A percentile compares a stretch with the other conserved stretches of the same genome.
phyloP scores from a whole-genome alignment of 2,888 invertebrate genomes.

The Bugulina stolonifera region DNA sequence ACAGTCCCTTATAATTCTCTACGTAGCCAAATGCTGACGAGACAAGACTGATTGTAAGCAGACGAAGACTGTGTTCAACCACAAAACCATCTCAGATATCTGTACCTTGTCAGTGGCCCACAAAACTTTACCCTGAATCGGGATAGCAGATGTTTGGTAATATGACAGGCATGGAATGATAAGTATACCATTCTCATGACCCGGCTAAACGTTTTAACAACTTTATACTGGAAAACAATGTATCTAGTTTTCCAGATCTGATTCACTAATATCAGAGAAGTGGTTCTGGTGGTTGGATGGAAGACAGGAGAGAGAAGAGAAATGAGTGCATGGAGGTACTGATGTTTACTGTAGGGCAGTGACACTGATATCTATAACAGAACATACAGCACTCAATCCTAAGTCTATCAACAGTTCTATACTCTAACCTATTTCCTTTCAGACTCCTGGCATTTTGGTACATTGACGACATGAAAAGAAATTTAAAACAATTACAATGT shows the following conservation, averaged over 20 bases:
- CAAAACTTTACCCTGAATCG: not conserved
- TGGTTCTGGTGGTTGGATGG: not conserved
- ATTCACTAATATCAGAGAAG: not conserved
- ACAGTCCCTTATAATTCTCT: no score
- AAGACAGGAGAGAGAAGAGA: no score
- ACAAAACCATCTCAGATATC: not conserved
- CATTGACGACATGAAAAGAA: not conserved
- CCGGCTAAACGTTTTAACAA: not conserved
- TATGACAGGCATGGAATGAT: not conserved
- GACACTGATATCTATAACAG: no score
- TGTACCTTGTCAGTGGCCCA: not conserved
- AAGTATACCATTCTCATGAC: not conserved
- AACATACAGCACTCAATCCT: no score
- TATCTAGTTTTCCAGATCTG: not conserved
- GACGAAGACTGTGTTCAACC: no score
- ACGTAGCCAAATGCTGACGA: no score
- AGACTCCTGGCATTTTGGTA: not conserved
- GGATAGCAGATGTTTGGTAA: not conserved
- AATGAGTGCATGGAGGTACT: not conserved
- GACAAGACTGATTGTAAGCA: no score
- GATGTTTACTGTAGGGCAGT: no score
- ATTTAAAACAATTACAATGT: not conserved
- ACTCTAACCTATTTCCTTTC: not conserved
- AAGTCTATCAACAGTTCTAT: not conserved
- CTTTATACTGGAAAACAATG: not conserved